Base-by-base conservation (phyloP, 1,140 invertebrate genomes). In the Paramacrobiotus metropolitanus region DNA sequence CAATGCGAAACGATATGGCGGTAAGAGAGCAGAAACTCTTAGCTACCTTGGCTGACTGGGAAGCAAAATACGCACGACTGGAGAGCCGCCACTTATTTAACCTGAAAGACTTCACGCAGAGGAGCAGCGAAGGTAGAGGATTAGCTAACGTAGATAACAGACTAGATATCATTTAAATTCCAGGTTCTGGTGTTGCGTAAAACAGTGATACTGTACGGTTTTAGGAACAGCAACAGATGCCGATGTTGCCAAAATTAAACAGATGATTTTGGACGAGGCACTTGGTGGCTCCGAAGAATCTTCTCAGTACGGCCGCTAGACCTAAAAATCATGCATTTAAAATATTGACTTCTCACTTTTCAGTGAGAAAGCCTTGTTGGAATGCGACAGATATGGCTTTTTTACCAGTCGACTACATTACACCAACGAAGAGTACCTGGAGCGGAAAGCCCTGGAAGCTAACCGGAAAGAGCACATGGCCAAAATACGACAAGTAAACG, bases 61-160 rank as follows among this genome's bases (percentile, higher is more conserved):
- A 40, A n/a, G 34, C 34, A 40, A 40, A 40, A 40, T n/a, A 40
- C n/a, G 34, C 34, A 15, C 34, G 34, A n/a, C n/a, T 40, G 34
- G 34, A 40, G 34, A 40, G 34, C 34, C 34, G 34, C 9, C n/a
- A 15, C 9, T n/a, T 40, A 15, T 40, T 15, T n/a, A 40, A n/a
- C 34, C n/a, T 40, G n/a, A 40, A 40, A 40, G 34, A 40, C n/a
- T 15, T 40, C 9, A n/a, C 34, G 9, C n/a, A 9, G 34, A n/a
- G 34, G n/a, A 40, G n/a, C 9, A n/a, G 9, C 34, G n/a, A 40
- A 40, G 9, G 9, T 40, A 40, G 9, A 40, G 9, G 34, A 77
- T 94, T 81, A n/a, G n/a, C n/a, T n/a, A n/a, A n/a, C n/a, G n/a
- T n/a, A n/a, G n/a, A n/a, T n/a, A n/a, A n/a, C n/a, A n/a, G n/a